phyloP scores from a whole-genome alignment of 2,888 invertebrate species.

The Nasonia oneida region DNA sequence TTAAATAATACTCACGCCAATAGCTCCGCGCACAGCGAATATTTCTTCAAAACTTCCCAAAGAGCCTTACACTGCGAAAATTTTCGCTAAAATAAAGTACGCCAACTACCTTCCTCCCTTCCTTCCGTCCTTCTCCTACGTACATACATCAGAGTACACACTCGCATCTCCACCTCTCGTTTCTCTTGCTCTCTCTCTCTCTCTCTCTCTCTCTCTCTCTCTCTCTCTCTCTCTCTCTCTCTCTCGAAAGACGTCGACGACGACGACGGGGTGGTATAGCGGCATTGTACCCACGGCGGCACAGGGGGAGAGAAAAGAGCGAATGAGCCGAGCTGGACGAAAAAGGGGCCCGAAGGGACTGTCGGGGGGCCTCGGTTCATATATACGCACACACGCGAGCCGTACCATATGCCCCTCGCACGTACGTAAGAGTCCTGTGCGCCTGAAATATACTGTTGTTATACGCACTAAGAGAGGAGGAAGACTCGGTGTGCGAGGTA shows the following conservation, averaged over 20 bases:
- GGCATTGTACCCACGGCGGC: background rate
- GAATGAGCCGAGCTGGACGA: constrained; percentile 8
- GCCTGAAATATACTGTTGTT: background rate
- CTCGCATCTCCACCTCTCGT: background rate
- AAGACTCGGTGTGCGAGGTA: background rate
- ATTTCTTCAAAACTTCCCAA: background rate
- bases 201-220: constrained; percentile 10
- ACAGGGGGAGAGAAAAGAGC: constrained; percentile 11
- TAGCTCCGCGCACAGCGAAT: background rate
- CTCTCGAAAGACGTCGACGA: background rate
- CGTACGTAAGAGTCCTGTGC: background rate
- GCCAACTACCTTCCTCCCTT: background rate
- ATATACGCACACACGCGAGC: constrained; percentile 14
- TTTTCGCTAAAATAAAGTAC: constrained; percentile 30
- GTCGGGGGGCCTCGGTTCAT: constrained; percentile 8
- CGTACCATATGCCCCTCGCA: constrained; percentile 39
- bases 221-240: constrained; percentile 11
- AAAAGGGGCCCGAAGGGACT: constrained; percentile 43
- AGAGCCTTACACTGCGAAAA: background rate
- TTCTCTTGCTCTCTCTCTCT: constrained; percentile 18
- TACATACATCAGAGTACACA: background rate
- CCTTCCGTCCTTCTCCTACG: constrained; percentile 14
- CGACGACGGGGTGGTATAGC: constrained; percentile 6
- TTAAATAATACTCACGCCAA: too few species aligned
- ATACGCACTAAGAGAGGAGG: background rate